These are phyloP conservation scores for Ischnura elegans DNA, from an alignment of 2,888 invertebrate species.

Conservation along the genomic window DNA sequence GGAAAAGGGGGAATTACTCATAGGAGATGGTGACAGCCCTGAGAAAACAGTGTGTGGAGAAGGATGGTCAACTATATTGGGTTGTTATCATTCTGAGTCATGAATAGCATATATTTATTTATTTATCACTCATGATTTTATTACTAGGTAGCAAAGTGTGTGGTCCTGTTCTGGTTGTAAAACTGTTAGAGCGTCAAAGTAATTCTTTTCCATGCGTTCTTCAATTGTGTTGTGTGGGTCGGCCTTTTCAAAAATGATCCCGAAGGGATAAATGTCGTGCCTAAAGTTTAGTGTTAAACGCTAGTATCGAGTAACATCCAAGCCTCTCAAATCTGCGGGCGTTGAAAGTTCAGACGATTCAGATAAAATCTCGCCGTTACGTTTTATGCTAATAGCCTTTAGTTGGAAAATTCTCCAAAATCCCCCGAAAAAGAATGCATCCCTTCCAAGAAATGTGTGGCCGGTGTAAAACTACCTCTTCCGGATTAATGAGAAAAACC, in stretches of 20 bases:
- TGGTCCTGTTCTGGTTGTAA: too few species aligned
- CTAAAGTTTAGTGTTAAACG: neutral
- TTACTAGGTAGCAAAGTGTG: too few species aligned
- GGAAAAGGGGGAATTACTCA: too few species aligned
- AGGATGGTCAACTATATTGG: too few species aligned
- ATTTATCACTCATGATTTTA: too few species aligned
- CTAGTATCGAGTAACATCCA: neutral
- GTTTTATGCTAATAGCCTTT: neutral
- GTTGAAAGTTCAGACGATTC: neutral
- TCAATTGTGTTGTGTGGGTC: neutral
- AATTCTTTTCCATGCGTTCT: too few species aligned
- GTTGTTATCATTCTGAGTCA: too few species aligned
- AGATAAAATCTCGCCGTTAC: neutral
- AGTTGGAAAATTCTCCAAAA: slow-evolving; percentile 11
- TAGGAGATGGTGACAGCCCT: too few species aligned
- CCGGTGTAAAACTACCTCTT: slow-evolving; percentile 37
- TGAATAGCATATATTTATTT: too few species aligned
- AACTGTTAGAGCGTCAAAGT: too few species aligned
- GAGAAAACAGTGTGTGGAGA: too few species aligned
- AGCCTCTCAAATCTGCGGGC: neutral
- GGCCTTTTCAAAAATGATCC: neutral
- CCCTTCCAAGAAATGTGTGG: slow-evolving; percentile 30
- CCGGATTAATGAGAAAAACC: slow-evolving; percentile 59
- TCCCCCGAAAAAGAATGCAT: slow-evolving; percentile 5
- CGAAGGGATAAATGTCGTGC: neutral